Conservation (phyloP, 2,888 invertebrate genomes). For the Coleophora flavipennella region DNA sequence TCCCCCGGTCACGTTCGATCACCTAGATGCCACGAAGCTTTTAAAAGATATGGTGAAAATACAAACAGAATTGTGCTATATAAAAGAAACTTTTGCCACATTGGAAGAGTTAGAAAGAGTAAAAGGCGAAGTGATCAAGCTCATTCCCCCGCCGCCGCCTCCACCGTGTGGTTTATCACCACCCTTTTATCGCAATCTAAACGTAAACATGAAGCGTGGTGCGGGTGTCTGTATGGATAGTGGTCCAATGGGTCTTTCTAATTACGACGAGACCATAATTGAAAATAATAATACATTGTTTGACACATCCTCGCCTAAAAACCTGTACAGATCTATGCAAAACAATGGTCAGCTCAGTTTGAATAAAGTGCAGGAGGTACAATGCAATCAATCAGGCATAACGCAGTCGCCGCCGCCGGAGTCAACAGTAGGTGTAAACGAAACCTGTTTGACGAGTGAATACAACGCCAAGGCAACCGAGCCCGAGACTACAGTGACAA, state of each 20-base stretch:
- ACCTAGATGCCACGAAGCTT: conserved; percentile 7
- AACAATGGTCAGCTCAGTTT: too few species aligned
- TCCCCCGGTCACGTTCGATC: conserved; percentile 4
- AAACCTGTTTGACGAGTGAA: neutral
- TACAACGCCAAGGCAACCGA: neutral
- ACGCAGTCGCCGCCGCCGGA: neutral
- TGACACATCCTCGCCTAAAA: too few species aligned
- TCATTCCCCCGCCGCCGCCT: too few species aligned
- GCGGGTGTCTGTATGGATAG: neutral
- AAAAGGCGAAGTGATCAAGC: neutral
- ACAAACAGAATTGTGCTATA: neutral
- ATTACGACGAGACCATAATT: neutral
- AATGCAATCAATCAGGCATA: neutral
- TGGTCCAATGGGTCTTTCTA: conserved; percentile 1
- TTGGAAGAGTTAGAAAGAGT: neutral
- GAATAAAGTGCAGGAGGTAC: too few species aligned
- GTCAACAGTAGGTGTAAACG: neutral
- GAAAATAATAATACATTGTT: neutral
- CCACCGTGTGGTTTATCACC: too few species aligned
- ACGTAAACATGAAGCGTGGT: neutral
- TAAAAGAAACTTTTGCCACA: neutral
- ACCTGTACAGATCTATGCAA: too few species aligned
- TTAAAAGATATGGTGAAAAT: conserved; percentile 5
- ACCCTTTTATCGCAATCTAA: neutral
- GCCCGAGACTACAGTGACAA: neutral